phyloP scores from a whole-genome alignment of 2,888 invertebrate species.

The Lasioglossum marginatum region DNA sequence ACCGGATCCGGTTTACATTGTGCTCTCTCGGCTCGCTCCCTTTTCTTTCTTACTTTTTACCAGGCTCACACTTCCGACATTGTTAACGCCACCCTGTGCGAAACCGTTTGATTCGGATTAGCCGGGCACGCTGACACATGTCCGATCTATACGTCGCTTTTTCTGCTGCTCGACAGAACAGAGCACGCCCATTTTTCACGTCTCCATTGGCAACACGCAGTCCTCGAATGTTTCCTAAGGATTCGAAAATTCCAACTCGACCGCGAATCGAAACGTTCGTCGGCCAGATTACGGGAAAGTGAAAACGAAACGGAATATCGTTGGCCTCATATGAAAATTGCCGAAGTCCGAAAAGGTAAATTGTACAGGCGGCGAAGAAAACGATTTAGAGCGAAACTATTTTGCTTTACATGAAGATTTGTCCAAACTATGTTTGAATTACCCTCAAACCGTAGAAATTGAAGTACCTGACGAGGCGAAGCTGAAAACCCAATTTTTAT shows the following conservation, averaged over 20 bases:
- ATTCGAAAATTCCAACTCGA: slow-evolving; percentile 43
- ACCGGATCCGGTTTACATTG: not conserved
- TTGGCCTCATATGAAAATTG: too few species aligned
- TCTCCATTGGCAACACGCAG: slow-evolving; percentile 73
- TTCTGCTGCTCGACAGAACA: slow-evolving; percentile 21
- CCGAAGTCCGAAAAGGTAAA: too few species aligned
- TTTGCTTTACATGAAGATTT: too few species aligned
- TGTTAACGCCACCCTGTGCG: not conserved
- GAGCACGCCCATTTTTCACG: slow-evolving; percentile 75
- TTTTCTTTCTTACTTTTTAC: not conserved
- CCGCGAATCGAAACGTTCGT: not conserved
- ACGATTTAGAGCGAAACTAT: too few species aligned
- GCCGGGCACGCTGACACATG: slow-evolving; percentile 57
- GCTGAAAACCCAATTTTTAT: too few species aligned
- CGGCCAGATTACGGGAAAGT: not conserved
- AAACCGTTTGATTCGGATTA: slow-evolving; percentile 8
- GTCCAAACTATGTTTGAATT: too few species aligned
- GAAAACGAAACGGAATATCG: not conserved
- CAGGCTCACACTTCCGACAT: not conserved
- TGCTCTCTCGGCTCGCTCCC: not conserved
- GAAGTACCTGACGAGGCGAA: too few species aligned
- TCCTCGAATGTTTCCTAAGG: slow-evolving; percentile 58
- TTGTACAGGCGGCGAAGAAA: too few species aligned
- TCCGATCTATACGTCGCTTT: slow-evolving; percentile 28
- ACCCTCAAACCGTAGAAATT: too few species aligned